Evolutionary conservation across 2,113 vertebrate species (phyloP).

Genomic region (Redunca redunca): DNA sequence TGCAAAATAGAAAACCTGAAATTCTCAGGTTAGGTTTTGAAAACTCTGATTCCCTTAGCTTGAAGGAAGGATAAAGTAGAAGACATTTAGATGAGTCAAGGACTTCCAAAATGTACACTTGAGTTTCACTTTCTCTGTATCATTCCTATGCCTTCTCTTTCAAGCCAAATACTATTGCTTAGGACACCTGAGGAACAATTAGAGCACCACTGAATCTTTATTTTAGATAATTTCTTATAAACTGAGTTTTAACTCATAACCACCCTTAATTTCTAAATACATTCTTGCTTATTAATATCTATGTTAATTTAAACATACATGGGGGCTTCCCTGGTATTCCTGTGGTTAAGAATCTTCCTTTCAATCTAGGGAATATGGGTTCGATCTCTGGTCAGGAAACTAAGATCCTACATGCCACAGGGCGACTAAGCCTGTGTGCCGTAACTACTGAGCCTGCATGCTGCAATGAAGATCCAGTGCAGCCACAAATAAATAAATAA

Average conservation of each 20-base stretch:
- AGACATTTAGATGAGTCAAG: neutral
- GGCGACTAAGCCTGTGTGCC: neutral
- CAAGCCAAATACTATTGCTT: neutral
- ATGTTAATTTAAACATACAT: slow-evolving; percentile 14
- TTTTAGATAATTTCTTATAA: slow-evolving; percentile 33
- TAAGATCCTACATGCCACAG: neutral
- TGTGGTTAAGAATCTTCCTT: neutral
- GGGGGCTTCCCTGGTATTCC: neutral
- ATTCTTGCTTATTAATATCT: neutral
- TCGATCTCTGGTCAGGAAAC: neutral
- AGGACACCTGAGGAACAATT: neutral
- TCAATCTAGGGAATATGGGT: neutral
- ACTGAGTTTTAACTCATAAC: neutral
- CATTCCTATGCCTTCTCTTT: neutral
- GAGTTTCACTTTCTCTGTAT: neutral
- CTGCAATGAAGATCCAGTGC: neutral
- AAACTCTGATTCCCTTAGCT: neutral
- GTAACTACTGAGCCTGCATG: neutral
- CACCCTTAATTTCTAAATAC: neutral
- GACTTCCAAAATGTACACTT: neutral
- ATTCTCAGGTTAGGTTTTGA: neutral
- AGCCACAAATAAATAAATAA: neutral
- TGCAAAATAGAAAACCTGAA: neutral
- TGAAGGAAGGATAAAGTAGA: neutral
- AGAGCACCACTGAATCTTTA: neutral